A percentile compares a stretch with the other conserved stretches of the same genome.
Evolutionary conservation across 2,888 invertebrate genomes (phyloP).

Genomic region (Flexamia atlantica): DNA sequence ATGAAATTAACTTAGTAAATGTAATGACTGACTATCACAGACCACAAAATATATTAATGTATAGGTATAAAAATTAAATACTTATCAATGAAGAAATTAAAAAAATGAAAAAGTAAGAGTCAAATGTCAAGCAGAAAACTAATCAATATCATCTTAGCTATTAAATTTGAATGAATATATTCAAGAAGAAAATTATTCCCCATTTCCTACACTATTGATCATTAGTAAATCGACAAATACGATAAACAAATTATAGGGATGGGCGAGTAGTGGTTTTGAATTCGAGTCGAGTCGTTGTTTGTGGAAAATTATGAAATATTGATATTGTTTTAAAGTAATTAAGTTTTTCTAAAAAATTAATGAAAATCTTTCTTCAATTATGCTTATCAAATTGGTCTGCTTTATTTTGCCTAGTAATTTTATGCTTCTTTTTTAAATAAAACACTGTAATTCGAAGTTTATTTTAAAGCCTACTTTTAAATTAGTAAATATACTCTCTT

Average conservation of each 20-base stretch:
- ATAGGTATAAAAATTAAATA: conserved; percentile 29
- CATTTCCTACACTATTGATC: neutral
- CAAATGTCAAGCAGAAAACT: neutral
- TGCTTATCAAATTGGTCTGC: neutral
- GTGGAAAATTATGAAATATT: too few species aligned
- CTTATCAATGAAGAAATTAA: neutral
- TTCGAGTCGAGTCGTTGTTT: too few species aligned
- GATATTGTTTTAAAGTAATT: too few species aligned
- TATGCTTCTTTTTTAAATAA: too few species aligned
- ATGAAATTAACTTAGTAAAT: conserved; percentile 23
- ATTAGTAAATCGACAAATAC: neutral
- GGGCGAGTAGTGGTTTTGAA: too few species aligned
- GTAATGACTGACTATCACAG: conserved; percentile 38
- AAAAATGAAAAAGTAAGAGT: neutral
- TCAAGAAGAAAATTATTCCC: neutral
- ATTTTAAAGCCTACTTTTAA: too few species aligned
- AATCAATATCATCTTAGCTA: neutral
- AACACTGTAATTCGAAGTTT: too few species aligned
- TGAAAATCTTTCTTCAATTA: too few species aligned
- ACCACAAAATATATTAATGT: conserved; percentile 28
- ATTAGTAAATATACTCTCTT: too few species aligned
- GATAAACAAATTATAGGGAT: neutral
- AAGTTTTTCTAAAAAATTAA: too few species aligned
- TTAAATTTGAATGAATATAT: neutral
- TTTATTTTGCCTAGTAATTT: too few species aligned